phyloP scores from a whole-genome alignment of 2,113 vertebrate genomes.

The Cynoglossus semilaevis region DNA sequence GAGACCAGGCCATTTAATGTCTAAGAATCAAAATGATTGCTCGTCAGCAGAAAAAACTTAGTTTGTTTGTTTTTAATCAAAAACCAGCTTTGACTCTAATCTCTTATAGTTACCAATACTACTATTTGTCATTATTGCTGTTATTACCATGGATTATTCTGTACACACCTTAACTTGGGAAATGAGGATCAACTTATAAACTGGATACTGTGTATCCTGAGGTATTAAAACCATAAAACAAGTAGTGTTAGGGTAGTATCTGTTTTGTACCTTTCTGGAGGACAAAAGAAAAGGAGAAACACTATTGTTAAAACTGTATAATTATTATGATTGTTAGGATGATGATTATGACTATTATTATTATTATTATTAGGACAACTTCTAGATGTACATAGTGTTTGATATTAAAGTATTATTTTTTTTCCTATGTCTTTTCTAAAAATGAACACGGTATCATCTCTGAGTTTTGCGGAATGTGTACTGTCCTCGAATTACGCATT shows the following conservation, averaged over 20 bases:
- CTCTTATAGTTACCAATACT: constrained; percentile 69
- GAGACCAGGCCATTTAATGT: constrained; percentile 60
- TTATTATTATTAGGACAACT: constrained; percentile 79
- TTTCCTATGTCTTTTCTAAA: constrained; percentile 99
- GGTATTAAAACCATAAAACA: constrained; percentile 90
- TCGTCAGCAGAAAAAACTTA: constrained; percentile 60
- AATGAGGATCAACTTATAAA: constrained; percentile 90
- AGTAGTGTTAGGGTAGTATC: constrained; percentile 93
- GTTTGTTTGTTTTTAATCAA: constrained; percentile 61
- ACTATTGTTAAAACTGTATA: constrained; percentile 79
- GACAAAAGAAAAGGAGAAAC: constrained; percentile 83
- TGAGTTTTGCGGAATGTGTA: constrained; percentile 84
- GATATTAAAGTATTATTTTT: constrained; percentile 99
- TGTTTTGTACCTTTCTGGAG: constrained; percentile 97
- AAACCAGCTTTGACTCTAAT: constrained; percentile 79
- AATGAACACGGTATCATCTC: constrained; percentile 88
- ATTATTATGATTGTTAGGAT: constrained; percentile 76
- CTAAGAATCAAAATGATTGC: constrained; percentile 47
- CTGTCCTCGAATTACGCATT: constrained; percentile 60
- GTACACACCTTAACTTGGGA: constrained; percentile 84
- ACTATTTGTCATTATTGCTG: constrained; percentile 67
- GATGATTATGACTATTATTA: constrained; percentile 71
- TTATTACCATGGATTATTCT: constrained; percentile 72
- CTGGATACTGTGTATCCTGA: constrained; percentile 99
- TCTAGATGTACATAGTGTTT: constrained; percentile 99